phyloP scores from a whole-genome alignment of 2,888 invertebrate species.

The Hetaerina titia region DNA sequence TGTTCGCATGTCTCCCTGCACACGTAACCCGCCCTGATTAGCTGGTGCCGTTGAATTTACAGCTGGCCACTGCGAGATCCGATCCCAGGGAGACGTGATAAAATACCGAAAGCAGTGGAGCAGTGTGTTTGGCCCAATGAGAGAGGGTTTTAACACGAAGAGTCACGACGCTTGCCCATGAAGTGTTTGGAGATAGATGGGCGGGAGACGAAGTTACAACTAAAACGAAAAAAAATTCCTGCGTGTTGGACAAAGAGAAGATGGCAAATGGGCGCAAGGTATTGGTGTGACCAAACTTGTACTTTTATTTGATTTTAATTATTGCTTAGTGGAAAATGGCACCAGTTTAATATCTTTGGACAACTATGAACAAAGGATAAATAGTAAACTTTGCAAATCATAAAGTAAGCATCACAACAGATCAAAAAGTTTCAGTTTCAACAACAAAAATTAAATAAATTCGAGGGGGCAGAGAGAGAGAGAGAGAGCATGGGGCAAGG shows the following conservation, averaged over 20 bases:
- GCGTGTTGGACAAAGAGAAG: not conserved
- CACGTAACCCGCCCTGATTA: constrained; percentile 50
- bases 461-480: not conserved
- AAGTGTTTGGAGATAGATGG: constrained; percentile 11
- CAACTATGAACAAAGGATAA: no score
- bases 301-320: no score
- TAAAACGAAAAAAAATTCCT: not conserved
- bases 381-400: no score
- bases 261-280: not conserved
- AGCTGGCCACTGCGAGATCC: constrained; percentile 46
- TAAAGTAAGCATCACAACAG: no score
- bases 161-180: constrained; percentile 10
- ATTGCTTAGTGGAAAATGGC: no score
- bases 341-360: no score
- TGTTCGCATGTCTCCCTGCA: not conserved
- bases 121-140: not conserved
- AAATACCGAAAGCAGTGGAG: constrained; percentile 38
- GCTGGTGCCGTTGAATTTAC: constrained; percentile 55
- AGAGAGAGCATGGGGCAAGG: not conserved
- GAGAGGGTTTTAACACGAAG: not conserved
- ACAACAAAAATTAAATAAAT: not conserved
- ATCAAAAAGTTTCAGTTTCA: no score
- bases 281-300: no score
- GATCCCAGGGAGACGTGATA: constrained; percentile 45
- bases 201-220: not conserved